Evolutionary conservation across 2,113 vertebrate genomes (phyloP).

Genomic region (Pseudolaguvia tuberculata): DNA sequence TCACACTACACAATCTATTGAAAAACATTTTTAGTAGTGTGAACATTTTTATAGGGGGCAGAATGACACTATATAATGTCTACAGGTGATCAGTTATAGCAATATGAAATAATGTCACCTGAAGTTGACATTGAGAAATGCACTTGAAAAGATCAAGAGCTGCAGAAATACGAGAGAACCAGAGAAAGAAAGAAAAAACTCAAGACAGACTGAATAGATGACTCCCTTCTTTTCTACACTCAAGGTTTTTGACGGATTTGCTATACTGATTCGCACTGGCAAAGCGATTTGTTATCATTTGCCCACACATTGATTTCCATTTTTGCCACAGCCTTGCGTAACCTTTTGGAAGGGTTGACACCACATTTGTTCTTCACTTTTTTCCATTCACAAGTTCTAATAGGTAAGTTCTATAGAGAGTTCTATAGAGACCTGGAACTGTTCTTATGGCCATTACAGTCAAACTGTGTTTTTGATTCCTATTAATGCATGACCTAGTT

Average conservation of each 20-base stretch:
- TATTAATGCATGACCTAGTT: neutral
- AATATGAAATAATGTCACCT: conserved; percentile 5
- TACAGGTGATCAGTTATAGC: neutral
- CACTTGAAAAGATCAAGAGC: conserved; percentile 30
- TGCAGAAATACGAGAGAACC: neutral
- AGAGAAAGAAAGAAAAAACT: neutral
- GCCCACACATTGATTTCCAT: conserved; percentile 31
- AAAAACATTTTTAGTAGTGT: too few species aligned
- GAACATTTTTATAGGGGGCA: too few species aligned
- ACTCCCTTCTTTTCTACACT: neutral
- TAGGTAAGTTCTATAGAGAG: neutral
- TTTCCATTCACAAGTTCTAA: neutral
- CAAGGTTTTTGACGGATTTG: conserved; percentile 34
- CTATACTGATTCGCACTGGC: conserved; percentile 13
- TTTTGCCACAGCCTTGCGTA: conserved; percentile 2
- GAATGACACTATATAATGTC: too few species aligned
- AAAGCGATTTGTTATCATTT: conserved; percentile 34
- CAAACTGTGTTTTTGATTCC: neutral
- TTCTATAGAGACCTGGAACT: neutral
- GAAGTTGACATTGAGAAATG: neutral
- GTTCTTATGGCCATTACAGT: neutral
- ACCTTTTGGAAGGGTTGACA: neutral
- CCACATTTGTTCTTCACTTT: neutral
- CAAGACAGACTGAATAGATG: neutral
- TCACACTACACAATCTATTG: too few species aligned